Percentiles rank a stretch among this genome's conserved stretches.
Conservation (phyloP, 2,113 vertebrate genomes). For the Vulpes lagopus region DNA sequence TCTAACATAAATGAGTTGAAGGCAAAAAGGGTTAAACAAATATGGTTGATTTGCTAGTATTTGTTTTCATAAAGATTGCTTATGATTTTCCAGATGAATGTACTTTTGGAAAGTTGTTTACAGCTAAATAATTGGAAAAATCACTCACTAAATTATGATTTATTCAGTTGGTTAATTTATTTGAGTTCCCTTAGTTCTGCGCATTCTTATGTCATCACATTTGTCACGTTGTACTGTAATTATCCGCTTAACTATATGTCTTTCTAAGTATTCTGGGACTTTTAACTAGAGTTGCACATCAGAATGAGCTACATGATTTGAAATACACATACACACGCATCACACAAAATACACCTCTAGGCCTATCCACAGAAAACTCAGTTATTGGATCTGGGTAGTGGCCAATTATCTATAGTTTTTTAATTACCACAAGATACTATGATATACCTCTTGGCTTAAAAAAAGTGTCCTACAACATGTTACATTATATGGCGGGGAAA, state of each 20-base stretch:
- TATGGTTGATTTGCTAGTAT: background rate
- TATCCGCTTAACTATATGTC: background rate
- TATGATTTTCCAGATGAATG: background rate
- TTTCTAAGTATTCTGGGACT: background rate
- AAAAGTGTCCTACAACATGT: background rate
- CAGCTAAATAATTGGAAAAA: background rate
- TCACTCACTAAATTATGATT: constrained; percentile 26
- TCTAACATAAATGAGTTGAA: constrained; percentile 15
- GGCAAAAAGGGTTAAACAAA: background rate
- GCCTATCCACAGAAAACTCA: background rate
- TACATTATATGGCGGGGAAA: background rate
- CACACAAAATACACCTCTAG: fast-evolving
- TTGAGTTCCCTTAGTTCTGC: background rate
- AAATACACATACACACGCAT: background rate
- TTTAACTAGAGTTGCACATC: background rate
- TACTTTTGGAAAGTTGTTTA: background rate
- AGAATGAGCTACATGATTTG: background rate
- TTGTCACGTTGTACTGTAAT: background rate
- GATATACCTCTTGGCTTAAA: background rate
- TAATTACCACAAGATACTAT: background rate
- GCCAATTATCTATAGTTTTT: background rate
- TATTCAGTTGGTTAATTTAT: constrained; percentile 42
- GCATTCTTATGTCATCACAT: background rate
- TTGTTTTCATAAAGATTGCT: background rate
- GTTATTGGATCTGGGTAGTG: background rate